Conservation (phyloP, 2,113 vertebrate species). For the Malurus melanocephalus region DNA sequence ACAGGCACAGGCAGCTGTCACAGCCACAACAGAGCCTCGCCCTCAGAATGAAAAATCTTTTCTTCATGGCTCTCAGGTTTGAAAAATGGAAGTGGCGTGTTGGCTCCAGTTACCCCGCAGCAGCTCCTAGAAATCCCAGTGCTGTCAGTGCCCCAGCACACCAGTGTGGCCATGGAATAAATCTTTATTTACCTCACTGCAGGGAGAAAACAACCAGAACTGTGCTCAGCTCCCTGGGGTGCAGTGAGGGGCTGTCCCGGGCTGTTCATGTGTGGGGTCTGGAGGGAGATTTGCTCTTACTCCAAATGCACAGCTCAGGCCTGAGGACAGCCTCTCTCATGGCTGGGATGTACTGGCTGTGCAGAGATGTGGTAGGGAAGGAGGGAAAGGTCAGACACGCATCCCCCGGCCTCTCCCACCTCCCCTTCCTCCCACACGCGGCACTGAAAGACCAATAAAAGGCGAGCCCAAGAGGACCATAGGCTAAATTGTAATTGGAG, state of each 20-base stretch:
- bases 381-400: not conserved
- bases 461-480: slow-evolving; percentile 38
- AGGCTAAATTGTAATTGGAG: slow-evolving; percentile 71
- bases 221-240: rapidly evolving
- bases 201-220: not conserved
- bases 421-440: not conserved
- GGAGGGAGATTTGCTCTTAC: not conserved
- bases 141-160: rapidly evolving
- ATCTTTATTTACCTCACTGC: not conserved
- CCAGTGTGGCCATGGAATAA: rapidly evolving
- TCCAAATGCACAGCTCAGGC: not conserved
- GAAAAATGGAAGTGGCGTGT: not conserved
- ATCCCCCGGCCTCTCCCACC: not conserved
- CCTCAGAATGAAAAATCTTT: slow-evolving; percentile 2
- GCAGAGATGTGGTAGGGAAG: not conserved
- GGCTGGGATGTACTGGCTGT: rapidly evolving
- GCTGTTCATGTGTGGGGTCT: rapidly evolving
- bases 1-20: not conserved
- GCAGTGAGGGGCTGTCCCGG: not conserved
- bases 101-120: not conserved
- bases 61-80: not conserved
- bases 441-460: slow-evolving; percentile 32
- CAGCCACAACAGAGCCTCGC: not conserved
- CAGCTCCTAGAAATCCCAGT: not conserved
- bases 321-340: not conserved